Evolutionary conservation across 2,797 vertebrate species (phyloP), one percentile per base, ranked within the genome.

Genomic region (Halcyon smyrnensis): DNA sequence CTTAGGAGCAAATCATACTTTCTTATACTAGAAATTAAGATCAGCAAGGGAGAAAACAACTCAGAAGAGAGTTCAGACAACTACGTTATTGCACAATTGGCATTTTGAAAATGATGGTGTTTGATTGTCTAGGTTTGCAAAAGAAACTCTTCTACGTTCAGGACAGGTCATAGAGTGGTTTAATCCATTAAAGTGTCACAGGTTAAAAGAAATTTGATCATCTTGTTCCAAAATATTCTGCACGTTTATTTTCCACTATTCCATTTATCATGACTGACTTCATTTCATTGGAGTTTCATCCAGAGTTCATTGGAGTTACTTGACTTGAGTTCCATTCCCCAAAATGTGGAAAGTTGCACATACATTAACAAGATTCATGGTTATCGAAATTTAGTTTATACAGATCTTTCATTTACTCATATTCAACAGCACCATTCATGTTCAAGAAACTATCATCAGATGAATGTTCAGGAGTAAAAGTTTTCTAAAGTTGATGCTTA

Each of bases 401-500:
- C 34, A 82, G 13, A 57, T 73, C 63, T 93, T 89, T 91, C 51
- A 83, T 77, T 81, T 76, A 77, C 7, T 76, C 34, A 84, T 84
- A 62, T 43, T 91, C 76, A 85, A 71, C 53, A 80, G 8, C 60
- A 77, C n/a, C 16, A 43, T 23, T 86, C 46, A 46, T 2, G 3
- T 63, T 94, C 90, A 95, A 91, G 64, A 93, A 88, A 18, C 36
- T 90, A 73, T 90, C 82, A 90, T 43, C 79, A 93, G 15, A 45
- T 63, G n/a, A n/a, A 85, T 32, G 24, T 62, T 89, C 24, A 84
- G 16, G 56, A 76, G 16, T 46, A 65, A 89, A 77, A 9, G 8
- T 63, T 82, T 90, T 84, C 51, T 64, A 84, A 69, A 87, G 59
- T 18, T 62, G 28, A 7, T 25, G 24, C 36, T 87, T 85, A 56